phyloP scores from a whole-genome alignment of 1,140 invertebrate genomes.

The Rhagoletis zephyria region DNA sequence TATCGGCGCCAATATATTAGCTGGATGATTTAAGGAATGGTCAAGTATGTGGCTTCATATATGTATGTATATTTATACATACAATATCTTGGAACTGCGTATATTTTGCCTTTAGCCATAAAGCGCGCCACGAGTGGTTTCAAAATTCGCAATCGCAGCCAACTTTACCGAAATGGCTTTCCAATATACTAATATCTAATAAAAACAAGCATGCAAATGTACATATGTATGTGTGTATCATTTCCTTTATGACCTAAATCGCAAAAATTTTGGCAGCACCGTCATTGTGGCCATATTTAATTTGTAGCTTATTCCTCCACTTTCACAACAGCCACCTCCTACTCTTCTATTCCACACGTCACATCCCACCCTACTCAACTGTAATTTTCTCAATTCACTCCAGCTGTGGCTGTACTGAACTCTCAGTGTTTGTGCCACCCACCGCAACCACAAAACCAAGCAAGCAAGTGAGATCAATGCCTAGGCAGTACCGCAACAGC shows the following conservation, averaged over 20 bases:
- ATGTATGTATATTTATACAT: not conserved
- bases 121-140: not conserved
- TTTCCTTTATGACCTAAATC: slow-evolving; percentile 3
- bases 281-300: slow-evolving; percentile 32
- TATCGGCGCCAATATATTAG: slow-evolving; percentile 14
- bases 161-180: too few species aligned
- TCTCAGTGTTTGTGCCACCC: not conserved
- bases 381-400: not conserved
- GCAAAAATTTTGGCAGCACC: slow-evolving; percentile 23
- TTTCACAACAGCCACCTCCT: not conserved
- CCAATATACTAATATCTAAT: too few species aligned
- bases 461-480: not conserved
- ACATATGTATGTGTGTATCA: not conserved
- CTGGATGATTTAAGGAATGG: not conserved
- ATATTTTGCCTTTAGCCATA: too few species aligned
- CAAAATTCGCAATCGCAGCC: not conserved
- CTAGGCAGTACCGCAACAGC: not conserved
- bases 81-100: not conserved
- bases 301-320: not conserved
- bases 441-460: not conserved
- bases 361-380: not conserved
- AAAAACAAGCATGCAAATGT: not conserved
- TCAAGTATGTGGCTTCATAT: slow-evolving; percentile 5
- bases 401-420: not conserved
- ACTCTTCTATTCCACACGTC: not conserved